Percentiles rank a stretch among this genome's conserved stretches.
Conservation (phyloP, 1,140 invertebrate species). For the Procambarus clarkii region DNA sequence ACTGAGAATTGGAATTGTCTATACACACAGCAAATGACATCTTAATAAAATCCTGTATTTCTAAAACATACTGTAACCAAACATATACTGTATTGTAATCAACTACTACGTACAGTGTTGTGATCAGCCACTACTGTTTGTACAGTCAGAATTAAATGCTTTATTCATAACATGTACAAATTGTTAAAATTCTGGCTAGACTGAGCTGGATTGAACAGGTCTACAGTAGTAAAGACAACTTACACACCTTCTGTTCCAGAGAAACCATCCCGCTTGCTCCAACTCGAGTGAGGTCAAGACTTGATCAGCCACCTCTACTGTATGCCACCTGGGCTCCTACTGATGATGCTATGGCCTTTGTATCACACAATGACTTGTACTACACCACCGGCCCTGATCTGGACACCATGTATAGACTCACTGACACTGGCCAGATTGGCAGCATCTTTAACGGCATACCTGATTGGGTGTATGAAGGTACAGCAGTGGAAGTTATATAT, state of each 20-base stretch:
- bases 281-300: constrained; percentile 50
- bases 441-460: constrained; percentile 88
- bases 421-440: constrained; percentile 78
- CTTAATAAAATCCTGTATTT: too few species aligned
- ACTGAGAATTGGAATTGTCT: too few species aligned
- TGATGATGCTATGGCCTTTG: constrained; percentile 84
- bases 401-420: constrained; percentile 76
- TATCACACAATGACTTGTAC: constrained; percentile 89
- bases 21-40: too few species aligned
- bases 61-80: too few species aligned
- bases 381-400: constrained; percentile 77
- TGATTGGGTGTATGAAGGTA: constrained; percentile 90
- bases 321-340: constrained; percentile 82
- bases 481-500: background rate
- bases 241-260: background rate
- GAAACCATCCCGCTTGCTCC: constrained; percentile 63
- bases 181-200: too few species aligned
- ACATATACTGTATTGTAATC: too few species aligned
- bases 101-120: too few species aligned
- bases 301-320: constrained; percentile 79
- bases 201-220: too few species aligned
- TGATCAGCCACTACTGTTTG: too few species aligned
- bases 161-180: too few species aligned
- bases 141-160: too few species aligned
- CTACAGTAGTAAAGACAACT: too few species aligned